phyloP scores from a whole-genome alignment of 2,888 invertebrate species.

The Eristalinus aeneus region DNA sequence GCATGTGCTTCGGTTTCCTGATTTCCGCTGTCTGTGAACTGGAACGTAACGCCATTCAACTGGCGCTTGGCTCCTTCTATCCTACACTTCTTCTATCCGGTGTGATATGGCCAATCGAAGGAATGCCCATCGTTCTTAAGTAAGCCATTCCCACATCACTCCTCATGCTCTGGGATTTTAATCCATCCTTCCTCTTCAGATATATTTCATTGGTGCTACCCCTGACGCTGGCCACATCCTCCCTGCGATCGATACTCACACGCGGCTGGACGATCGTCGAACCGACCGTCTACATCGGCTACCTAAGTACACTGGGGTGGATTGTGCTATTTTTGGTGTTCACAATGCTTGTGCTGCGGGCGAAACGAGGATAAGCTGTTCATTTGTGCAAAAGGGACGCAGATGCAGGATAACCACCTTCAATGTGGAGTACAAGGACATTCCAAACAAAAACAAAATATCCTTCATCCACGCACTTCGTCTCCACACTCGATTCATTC shows the following conservation, averaged over 20 bases:
- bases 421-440: constrained; percentile 37
- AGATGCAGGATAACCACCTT: constrained; percentile 38
- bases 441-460: constrained; percentile 30
- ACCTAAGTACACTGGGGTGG: constrained; percentile 92
- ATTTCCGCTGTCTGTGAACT: constrained; percentile 95
- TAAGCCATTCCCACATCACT: constrained; percentile 63
- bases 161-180: background rate
- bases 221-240: constrained; percentile 95
- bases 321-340: constrained; percentile 90
- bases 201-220: constrained; percentile 93
- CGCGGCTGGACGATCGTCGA: constrained; percentile 92
- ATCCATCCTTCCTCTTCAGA: constrained; percentile 72
- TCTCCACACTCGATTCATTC: constrained; percentile 39
- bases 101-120: constrained; percentile 98
- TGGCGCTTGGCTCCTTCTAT: constrained; percentile 96
- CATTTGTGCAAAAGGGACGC: background rate
- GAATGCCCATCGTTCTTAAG: constrained; percentile 92
- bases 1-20: constrained; percentile 98
- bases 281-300: constrained; percentile 93
- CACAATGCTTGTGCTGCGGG: constrained; percentile 89
- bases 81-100: constrained; percentile 95
- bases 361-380: constrained; percentile 87
- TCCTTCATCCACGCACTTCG: constrained; percentile 7
- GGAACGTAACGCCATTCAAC: constrained; percentile 95
- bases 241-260: constrained; percentile 92